A percentile compares a stretch with the other conserved stretches of the same genome.
Evolutionary conservation across 1,140 invertebrate species (phyloP).

Genomic region (Pseudoatta argentina): DNA sequence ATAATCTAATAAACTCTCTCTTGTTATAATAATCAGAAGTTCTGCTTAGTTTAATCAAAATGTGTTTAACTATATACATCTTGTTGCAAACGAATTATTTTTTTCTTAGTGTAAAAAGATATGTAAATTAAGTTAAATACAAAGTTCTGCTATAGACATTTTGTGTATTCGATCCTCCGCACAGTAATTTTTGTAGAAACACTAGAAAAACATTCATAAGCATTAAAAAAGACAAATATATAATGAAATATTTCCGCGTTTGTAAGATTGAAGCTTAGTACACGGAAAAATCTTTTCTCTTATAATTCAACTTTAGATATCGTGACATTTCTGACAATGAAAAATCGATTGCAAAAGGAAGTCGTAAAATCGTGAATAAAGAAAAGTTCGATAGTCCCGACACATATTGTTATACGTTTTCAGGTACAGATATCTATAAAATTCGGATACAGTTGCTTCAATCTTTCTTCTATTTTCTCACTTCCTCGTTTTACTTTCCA

Average conservation of each 20-base stretch:
- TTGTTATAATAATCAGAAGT: too few relatives aligned
- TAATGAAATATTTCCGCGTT: background rate
- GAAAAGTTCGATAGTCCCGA: constrained; percentile 14
- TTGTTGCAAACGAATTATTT: too few relatives aligned
- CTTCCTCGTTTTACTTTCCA: constrained; percentile 23
- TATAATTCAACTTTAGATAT: background rate
- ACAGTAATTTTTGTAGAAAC: background rate
- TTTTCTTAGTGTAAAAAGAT: too few relatives aligned
- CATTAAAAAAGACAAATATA: background rate
- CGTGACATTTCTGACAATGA: constrained; percentile 14
- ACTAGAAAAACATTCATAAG: background rate
- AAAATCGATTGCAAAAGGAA: constrained; percentile 23
- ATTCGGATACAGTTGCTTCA: background rate
- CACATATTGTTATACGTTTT: constrained; percentile 13
- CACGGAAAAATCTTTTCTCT: background rate
- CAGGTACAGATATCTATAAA: constrained; percentile 9
- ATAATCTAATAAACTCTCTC: too few relatives aligned
- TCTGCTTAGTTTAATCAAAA: too few relatives aligned
- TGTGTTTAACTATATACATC: too few relatives aligned
- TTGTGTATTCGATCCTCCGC: background rate
- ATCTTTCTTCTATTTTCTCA: constrained; percentile 14
- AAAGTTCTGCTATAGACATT: too few relatives aligned
- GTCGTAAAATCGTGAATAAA: background rate
- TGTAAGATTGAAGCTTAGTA: background rate
- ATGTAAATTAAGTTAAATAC: too few relatives aligned